A percentile compares a stretch with the other conserved stretches of the same genome.
These are phyloP conservation scores for Automeris io DNA, from an alignment of 2,888 invertebrate genomes.

Conservation along the genomic window DNA sequence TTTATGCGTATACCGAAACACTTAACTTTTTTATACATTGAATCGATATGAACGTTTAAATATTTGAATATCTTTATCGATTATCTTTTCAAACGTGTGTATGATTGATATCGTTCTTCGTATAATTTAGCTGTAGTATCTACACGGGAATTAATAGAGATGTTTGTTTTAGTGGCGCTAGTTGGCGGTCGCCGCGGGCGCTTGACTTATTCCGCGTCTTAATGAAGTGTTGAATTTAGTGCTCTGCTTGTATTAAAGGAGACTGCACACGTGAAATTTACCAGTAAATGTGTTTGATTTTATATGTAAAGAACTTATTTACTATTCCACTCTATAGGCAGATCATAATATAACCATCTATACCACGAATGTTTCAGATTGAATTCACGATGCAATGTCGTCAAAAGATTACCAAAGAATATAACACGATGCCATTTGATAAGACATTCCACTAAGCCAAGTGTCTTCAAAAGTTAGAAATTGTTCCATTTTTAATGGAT, in stretches of 20 bases:
- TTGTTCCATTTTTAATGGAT: no score
- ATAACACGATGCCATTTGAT: no score
- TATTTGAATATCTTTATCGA: constrained; percentile 45
- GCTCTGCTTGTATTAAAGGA: constrained; percentile 40
- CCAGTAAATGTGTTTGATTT: neutral
- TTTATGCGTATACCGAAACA: no score
- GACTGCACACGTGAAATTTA: constrained; percentile 19
- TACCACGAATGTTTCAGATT: no score
- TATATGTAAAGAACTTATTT: neutral
- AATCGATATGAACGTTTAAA: constrained; percentile 35
- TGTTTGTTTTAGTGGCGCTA: constrained; percentile 64
- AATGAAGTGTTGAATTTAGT: constrained; percentile 60
- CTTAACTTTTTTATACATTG: neutral
- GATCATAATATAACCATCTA: no score
- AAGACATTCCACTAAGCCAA: no score
- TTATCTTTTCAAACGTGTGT: constrained; percentile 43
- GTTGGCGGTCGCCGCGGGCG: constrained; percentile 55
- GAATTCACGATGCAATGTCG: no score
- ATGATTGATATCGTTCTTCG: constrained; percentile 60
- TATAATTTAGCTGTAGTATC: constrained; percentile 42
- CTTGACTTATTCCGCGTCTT: constrained; percentile 41
- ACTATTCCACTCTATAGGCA: no score
- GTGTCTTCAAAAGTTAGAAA: no score
- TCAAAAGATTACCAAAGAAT: no score
- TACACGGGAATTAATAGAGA: constrained; percentile 62